A percentile compares a stretch with the other conserved stretches of the same genome.
Conservation (phyloP, 2,888 invertebrate species). For the Troides oblongomaculatus region DNA sequence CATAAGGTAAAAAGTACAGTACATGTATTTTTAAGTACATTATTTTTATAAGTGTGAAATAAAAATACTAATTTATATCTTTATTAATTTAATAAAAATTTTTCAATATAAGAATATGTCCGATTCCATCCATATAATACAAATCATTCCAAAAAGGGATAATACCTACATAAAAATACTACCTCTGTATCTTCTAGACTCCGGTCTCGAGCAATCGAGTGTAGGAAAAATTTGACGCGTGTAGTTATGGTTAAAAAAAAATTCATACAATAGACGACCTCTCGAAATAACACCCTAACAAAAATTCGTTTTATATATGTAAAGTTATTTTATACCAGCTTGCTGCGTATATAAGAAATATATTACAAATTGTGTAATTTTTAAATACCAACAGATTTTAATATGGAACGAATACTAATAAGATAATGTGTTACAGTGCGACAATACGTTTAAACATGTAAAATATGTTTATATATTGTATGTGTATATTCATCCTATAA, state of each 20-base stretch:
- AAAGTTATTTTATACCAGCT: too few relatives aligned
- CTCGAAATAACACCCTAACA: background rate
- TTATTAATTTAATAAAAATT: constrained; percentile 77
- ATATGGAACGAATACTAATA: too few relatives aligned
- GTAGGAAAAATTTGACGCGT: background rate
- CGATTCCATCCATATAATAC: constrained; percentile 78
- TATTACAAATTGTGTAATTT: too few relatives aligned
- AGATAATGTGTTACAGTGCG: too few relatives aligned
- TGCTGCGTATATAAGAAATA: too few relatives aligned
- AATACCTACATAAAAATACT: constrained; percentile 75
- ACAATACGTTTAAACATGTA: too few relatives aligned
- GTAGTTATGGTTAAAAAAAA: constrained; percentile 10
- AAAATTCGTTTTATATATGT: background rate
- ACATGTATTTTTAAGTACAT: too few relatives aligned
- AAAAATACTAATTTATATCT: constrained; percentile 45
- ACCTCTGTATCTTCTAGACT: constrained; percentile 59
- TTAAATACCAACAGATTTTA: too few relatives aligned
- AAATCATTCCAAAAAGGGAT: constrained; percentile 76
- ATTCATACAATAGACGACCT: constrained; percentile 3
- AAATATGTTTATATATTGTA: too few relatives aligned
- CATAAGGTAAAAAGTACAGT: too few relatives aligned
- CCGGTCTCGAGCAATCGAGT: constrained; percentile 31
- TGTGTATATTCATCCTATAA: too few relatives aligned
- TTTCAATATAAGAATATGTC: constrained; percentile 79
- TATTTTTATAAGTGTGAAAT: background rate